phyloP scores from a whole-genome alignment of 2,888 invertebrate species.

The Acanthosepion pharaonis region DNA sequence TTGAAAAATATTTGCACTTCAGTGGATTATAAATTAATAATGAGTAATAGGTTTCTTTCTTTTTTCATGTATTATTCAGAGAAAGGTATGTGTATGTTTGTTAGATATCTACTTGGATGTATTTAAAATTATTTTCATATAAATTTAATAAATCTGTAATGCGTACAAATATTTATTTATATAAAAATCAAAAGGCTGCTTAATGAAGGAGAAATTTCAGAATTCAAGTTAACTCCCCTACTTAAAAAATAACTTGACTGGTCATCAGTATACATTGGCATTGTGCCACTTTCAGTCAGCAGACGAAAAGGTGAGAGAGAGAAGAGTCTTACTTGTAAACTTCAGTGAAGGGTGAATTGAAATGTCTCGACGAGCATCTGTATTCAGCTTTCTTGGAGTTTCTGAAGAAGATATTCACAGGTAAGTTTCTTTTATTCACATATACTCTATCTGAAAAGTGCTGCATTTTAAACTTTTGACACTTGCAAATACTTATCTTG shows the following conservation, averaged over 20 bases:
- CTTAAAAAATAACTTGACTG: slow-evolving; percentile 10
- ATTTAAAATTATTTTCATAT: not conserved
- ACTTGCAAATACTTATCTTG: not conserved
- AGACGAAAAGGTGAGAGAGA: slow-evolving; percentile 36
- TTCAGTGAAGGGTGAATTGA: not conserved
- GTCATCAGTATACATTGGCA: not conserved
- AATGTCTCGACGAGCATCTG: slow-evolving; percentile 42
- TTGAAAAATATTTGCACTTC: no score
- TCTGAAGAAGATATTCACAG: slow-evolving; percentile 40
- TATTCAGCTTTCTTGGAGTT: slow-evolving; percentile 45
- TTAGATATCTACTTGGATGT: not conserved
- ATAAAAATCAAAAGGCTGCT: not conserved
- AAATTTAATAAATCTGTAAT: not conserved
- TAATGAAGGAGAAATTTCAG: not conserved
- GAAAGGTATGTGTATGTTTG: not conserved
- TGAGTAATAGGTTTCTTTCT: not conserved
- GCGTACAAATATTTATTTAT: not conserved
- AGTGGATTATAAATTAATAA: no score
- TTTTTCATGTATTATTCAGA: not conserved
- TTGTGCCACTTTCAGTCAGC: not conserved
- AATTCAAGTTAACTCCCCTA: slow-evolving; percentile 2
- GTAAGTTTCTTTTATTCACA: slow-evolving; percentile 15
- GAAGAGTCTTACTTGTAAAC: not conserved
- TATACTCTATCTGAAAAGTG: not conserved
- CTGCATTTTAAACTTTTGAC: not conserved